Evolutionary conservation across 2,888 invertebrate genomes (phyloP), one percentile per base, ranked within the genome.

Genomic region (Epiblema foenella): DNA sequence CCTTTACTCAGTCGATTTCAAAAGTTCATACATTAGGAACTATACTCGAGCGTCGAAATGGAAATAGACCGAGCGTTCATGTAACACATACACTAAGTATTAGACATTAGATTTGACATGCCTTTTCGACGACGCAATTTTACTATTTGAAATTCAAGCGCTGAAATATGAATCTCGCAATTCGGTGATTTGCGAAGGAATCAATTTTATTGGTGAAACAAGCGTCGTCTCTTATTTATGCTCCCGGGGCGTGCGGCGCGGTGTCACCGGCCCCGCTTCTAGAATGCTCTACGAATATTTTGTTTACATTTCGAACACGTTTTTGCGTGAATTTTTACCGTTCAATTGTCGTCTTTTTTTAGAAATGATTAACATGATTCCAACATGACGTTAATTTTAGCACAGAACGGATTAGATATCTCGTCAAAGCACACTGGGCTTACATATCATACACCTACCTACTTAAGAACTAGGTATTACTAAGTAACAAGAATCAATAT

Each of bases 171-270:
- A 68, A 75, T 62, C 37, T 49, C 63, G 29, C 52, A n/a, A 24
- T 76, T 75, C 79, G 81, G 82, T 81, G 83, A 88, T 83, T 84
- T 84, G 84, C 80, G 83, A 89, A 90, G 88, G 89, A 90, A 90
- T 92, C 89, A 90, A 89, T 93, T 91, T 90, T 89, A 91, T 91
- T 90, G 89, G 90, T 89, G 86, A 91, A 93, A 91, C 91, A 92
- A 89, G 86, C 89, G 81, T 85, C 81, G 81, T 81, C 79, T 79
- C 86, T 91, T 91, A 92, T 92, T 93, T 92, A 92, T 91, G 88
- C 81, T 82, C 83, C 82, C 81, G 81, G 87, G 88, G 89, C 91
- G 88, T 90, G 90, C 79, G 77, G 88, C 89, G 89, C 82, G 89
- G 83, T 90, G 90, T 91, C 91, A 88, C 89, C 89, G 85, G 82